Evolutionary conservation across 2,797 vertebrate genomes (phyloP).

Genomic region (Esox masquinongy): DNA sequence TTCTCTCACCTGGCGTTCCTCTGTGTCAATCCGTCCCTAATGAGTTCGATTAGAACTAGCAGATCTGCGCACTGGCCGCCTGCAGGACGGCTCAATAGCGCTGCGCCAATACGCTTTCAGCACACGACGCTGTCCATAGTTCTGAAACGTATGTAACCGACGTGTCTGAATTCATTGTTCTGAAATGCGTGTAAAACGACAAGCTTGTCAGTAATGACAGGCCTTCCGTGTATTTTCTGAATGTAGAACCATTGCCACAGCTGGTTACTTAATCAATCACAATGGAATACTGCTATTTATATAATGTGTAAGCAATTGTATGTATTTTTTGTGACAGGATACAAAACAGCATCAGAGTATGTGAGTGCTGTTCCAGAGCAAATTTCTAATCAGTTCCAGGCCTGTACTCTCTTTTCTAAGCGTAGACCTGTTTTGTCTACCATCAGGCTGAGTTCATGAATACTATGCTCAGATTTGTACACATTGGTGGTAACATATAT

Average conservation of each 20-base stretch:
- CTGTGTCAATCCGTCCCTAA: not conserved
- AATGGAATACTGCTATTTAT: not conserved
- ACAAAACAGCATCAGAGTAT: no score
- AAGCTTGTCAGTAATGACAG: not conserved
- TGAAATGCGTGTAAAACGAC: conserved; percentile 4
- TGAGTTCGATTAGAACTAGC: not conserved
- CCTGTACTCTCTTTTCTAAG: no score
- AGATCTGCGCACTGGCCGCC: not conserved
- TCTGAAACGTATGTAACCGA: conserved; percentile 7
- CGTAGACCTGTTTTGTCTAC: no score
- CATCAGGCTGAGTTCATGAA: no score
- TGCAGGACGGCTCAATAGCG: not conserved
- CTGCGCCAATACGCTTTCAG: not conserved
- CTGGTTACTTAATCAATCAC: not conserved
- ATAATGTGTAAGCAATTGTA: no score
- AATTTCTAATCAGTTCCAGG: no score
- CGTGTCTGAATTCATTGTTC: not conserved
- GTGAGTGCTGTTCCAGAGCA: no score
- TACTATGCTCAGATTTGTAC: no score
- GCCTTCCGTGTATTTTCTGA: conserved; percentile 5
- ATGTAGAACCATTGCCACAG: conserved; percentile 1
- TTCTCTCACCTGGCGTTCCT: not conserved
- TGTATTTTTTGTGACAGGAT: no score
- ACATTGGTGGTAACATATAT: no score
- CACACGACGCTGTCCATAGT: conserved; percentile 24